phyloP scores from a whole-genome alignment of 1,140 invertebrate species.

The Conopomorpha cramerella region DNA sequence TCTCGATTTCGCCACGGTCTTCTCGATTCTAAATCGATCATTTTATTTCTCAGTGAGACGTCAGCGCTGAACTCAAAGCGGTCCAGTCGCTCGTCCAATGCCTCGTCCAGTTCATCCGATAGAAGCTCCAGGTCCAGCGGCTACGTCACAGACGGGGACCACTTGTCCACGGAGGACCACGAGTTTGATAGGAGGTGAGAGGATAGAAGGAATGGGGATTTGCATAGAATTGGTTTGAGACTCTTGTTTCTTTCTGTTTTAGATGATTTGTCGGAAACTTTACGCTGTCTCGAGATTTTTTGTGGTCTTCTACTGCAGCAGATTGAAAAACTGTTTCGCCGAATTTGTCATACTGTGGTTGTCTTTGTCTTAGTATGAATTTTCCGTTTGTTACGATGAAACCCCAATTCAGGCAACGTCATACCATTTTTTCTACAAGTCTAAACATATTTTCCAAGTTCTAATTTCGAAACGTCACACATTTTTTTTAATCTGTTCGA shows the following conservation, averaged over 20 bases:
- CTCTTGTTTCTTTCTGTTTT: not conserved
- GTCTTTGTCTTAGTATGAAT: too few species aligned
- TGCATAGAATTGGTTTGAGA: not conserved
- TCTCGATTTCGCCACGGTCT: too few species aligned
- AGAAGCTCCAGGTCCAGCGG: slow-evolving; percentile 40
- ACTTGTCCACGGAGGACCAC: slow-evolving; percentile 25
- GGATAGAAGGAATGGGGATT: too few species aligned
- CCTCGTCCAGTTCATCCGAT: slow-evolving; percentile 42
- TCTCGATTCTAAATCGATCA: not conserved
- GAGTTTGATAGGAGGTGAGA: slow-evolving; percentile 34
- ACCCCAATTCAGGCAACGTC: too few species aligned
- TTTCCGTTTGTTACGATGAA: too few species aligned
- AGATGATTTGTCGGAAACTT: too few species aligned
- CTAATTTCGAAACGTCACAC: not conserved
- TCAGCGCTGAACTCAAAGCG: slow-evolving; percentile 28
- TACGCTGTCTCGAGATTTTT: not conserved
- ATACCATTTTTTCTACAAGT: not conserved
- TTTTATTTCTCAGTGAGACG: not conserved
- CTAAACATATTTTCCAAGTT: not conserved
- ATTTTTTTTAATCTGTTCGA: not conserved
- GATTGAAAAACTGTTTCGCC: too few species aligned
- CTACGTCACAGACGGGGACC: slow-evolving; percentile 30
- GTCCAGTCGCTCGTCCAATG: slow-evolving; percentile 38
- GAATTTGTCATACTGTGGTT: too few species aligned
- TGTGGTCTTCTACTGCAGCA: not conserved